A percentile compares a stretch with the other conserved stretches of the same genome.
These are phyloP conservation scores for Melanchra persicariae DNA, from an alignment of 2,888 invertebrate species.

Conservation along the genomic window DNA sequence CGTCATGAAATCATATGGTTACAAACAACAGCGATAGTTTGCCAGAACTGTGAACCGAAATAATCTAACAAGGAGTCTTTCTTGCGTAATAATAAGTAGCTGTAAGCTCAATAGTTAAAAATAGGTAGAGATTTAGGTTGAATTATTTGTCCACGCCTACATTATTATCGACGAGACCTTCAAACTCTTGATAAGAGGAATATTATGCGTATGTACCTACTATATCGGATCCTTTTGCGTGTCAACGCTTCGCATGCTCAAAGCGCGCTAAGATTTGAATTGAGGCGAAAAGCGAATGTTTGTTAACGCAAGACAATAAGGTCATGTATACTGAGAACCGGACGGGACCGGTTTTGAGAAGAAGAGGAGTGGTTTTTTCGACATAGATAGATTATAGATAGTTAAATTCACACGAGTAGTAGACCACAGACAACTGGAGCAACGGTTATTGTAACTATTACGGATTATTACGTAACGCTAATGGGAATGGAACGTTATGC, in stretches of 20 bases:
- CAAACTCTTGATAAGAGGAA: conserved; percentile 73
- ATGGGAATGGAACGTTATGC: conserved; percentile 46
- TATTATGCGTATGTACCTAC: conserved; percentile 45
- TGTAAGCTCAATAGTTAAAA: conserved; percentile 38
- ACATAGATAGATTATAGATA: conserved; percentile 66
- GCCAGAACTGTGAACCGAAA: conserved; percentile 63
- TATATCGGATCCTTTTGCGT: conserved; percentile 52
- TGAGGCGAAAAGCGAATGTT: conserved; percentile 68
- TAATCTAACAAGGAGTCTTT: conserved; percentile 50
- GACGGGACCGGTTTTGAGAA: conserved; percentile 74
- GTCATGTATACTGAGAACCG: conserved; percentile 75
- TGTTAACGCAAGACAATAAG: conserved; percentile 76
- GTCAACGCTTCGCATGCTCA: conserved; percentile 58
- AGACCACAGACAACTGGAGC: conserved; percentile 55
- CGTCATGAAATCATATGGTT: conserved; percentile 62
- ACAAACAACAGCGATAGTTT: conserved; percentile 67
- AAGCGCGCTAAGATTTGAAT: conserved; percentile 55
- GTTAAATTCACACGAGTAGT: conserved; percentile 55
- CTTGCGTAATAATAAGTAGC: conserved; percentile 51
- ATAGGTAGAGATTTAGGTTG: conserved; percentile 32
- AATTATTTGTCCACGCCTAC: conserved; percentile 46
- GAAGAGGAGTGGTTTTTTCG: conserved; percentile 69
- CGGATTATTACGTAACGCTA: conserved; percentile 55
- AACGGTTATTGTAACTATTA: conserved; percentile 54
- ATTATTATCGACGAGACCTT: conserved; percentile 70